Evolutionary conservation across 2,888 invertebrate genomes (phyloP).

Genomic region (Himalopsyche japonica): DNA sequence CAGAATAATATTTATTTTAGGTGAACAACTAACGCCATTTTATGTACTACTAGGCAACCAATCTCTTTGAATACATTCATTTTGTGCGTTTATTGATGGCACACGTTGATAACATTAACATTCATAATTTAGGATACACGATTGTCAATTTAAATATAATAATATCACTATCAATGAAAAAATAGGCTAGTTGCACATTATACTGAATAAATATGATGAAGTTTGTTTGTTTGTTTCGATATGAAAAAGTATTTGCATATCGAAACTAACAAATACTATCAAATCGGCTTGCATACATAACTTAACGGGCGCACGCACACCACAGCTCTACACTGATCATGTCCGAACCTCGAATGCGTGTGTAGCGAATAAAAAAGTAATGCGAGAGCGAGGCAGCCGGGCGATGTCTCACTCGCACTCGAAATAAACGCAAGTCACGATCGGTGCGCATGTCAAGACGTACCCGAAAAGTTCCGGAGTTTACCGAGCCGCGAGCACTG

Average conservation of each 20-base stretch:
- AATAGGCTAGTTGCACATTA: too few species aligned
- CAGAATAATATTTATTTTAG: too few species aligned
- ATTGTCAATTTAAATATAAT: too few species aligned
- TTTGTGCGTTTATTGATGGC: too few species aligned
- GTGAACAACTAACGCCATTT: too few species aligned
- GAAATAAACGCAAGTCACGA: conserved; percentile 32
- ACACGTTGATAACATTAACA: too few species aligned
- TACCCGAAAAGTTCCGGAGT: conserved; percentile 11
- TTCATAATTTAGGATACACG: too few species aligned
- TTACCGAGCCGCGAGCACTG: conserved; percentile 1
- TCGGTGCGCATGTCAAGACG: conserved; percentile 19
- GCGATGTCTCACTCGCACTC: conserved; percentile 4
- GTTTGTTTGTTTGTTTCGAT: too few species aligned
- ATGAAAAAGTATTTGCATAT: background rate
- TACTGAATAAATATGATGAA: too few species aligned
- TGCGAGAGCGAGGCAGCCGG: background rate
- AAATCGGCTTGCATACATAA: background rate
- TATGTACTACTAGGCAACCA: too few species aligned
- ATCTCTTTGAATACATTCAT: too few species aligned
- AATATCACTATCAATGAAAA: too few species aligned
- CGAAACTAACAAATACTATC: background rate
- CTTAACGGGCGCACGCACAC: background rate
- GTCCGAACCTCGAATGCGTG: background rate
- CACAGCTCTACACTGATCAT: background rate
- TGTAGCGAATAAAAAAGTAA: conserved; percentile 18